Conservation (phyloP, 2,113 vertebrate species). For the Capreolus pygargus region DNA sequence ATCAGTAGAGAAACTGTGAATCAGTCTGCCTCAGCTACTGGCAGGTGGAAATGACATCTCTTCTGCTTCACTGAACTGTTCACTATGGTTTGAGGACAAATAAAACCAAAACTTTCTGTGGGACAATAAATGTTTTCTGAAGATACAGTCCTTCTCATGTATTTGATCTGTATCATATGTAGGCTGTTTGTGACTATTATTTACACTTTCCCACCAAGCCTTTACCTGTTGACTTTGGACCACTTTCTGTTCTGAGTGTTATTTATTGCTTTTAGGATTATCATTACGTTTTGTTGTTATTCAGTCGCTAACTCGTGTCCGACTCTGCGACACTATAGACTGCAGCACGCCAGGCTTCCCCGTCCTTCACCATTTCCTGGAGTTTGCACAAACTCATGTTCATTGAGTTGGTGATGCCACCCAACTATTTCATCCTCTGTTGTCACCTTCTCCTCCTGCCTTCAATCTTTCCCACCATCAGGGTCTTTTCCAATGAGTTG, state of each 20-base stretch:
- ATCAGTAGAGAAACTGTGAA: neutral
- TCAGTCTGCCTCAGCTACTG: neutral
- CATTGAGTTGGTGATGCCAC: neutral
- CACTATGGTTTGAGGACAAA: neutral
- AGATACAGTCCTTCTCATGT: neutral
- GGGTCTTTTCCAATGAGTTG: neutral
- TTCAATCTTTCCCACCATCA: neutral
- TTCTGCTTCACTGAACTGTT: neutral
- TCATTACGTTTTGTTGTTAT: neutral
- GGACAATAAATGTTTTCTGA: neutral
- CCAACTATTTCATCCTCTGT: neutral
- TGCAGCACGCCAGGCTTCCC: neutral
- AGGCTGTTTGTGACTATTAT: neutral
- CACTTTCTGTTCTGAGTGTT: neutral
- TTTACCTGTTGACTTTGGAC: neutral
- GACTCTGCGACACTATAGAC: neutral
- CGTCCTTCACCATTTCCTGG: neutral
- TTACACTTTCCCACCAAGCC: neutral
- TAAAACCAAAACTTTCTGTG: neutral
- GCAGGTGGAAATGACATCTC: neutral
- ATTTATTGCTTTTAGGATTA: neutral
- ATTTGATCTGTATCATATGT: neutral
- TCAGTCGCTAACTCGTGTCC: fast-evolving
- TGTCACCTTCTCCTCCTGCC: neutral
- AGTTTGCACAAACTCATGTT: neutral